Base-by-base conservation (phyloP, 2,888 invertebrate genomes). In the Eupithecia tripunctaria region DNA sequence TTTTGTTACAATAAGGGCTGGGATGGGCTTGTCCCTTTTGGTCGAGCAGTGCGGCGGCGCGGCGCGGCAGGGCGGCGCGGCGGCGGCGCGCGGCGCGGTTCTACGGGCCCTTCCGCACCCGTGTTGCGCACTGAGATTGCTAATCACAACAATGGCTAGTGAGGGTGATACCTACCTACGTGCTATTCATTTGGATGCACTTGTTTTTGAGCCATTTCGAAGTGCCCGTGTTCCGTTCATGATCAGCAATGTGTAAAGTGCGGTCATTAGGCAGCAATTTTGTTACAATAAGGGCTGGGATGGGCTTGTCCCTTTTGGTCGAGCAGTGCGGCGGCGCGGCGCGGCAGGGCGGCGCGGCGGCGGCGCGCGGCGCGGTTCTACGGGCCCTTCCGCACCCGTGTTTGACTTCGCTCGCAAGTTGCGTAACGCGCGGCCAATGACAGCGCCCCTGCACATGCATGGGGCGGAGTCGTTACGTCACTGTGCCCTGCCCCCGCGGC, bases 401-500 rank as follows among this genome's bases (percentile, higher is more conserved):
- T 92, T 90, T 90, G 92, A 91, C 90, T 91, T 92, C 90, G 89
- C 87, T 85, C 85, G 86, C 83, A 84, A 84, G 91, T 93, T 93
- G 93, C 93, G 92, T 94, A 94, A 94, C 90, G 78, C 88, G 91
- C 91, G 91, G 91, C 94, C 94, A 94, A 94, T 94, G 93, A 92
- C 93, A 89, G 92, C 89, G 87, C 72, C 88, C 87, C 86, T 91
- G 92, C 93, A 92, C 90, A 92, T 93, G 92, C 91, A 93, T 88
- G 90, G 92, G 94, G 94, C 94, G 94, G 93, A 91, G 94, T 84
- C 91, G 84, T 94, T 93, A 93, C 94, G 94, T 94, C 94, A 94
- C 90, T 82, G 85, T 87, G 90, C 81, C 84, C 91, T 86, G 90
- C 93, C 93, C 91, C 89, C 89, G 88, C 85, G 82, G 87, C 83